These are phyloP conservation scores for Beroe ovata DNA, from an alignment of 37 sponge, comb jelly and placozoan genomes.

Conservation along the genomic window DNA sequence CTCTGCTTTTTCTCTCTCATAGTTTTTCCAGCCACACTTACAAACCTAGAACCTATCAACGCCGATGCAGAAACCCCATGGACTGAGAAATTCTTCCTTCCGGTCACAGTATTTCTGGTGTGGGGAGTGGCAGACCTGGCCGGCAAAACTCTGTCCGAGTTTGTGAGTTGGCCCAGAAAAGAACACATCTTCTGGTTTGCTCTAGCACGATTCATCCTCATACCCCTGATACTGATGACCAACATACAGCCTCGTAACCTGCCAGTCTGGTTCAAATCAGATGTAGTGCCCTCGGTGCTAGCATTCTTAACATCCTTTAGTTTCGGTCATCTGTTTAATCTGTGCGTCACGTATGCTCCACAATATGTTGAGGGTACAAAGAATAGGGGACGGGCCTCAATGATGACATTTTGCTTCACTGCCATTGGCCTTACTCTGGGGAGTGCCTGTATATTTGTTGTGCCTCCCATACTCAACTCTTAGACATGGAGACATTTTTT, in stretches of 20 bases:
- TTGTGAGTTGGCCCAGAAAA: constrained; percentile 22
- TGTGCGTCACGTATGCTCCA: constrained; percentile 18
- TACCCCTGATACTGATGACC: constrained; percentile 35
- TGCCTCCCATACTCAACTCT: not conserved
- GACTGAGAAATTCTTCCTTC: constrained; percentile 24
- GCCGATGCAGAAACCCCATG: not conserved
- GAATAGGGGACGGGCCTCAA: not conserved
- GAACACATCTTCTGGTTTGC: not conserved
- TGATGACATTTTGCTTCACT: constrained; percentile 23
- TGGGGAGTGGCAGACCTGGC: not conserved
- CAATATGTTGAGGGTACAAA: not conserved
- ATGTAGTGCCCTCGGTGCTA: not conserved
- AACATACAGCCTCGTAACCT: constrained; percentile 33
- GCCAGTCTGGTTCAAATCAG: constrained; percentile 35
- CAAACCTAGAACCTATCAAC: not conserved
- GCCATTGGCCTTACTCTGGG: constrained; percentile 22
- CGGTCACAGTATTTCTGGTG: constrained; percentile 17
- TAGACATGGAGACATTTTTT: no score
- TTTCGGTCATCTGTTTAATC: not conserved
- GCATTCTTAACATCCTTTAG: constrained; percentile 1
- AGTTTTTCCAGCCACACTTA: constrained; percentile 26
- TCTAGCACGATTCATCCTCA: not conserved
- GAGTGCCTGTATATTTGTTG: constrained; percentile 9
- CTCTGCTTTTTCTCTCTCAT: not conserved
- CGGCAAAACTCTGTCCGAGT: not conserved